phyloP scores from a whole-genome alignment of 64 coral and sea anemone genomes.

The Pocillopora verrucosa region DNA sequence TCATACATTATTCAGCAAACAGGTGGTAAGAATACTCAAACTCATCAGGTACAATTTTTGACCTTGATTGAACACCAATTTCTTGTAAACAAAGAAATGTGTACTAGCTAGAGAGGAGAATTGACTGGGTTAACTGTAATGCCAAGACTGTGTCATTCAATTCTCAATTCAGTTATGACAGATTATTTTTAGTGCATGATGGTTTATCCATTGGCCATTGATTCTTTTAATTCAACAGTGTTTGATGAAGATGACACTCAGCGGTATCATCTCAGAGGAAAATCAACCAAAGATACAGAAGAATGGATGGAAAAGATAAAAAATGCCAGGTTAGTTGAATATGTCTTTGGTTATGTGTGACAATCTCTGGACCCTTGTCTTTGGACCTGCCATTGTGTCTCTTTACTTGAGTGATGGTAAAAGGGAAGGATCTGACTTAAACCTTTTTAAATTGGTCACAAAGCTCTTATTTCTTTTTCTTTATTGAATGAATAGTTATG shows the following conservation, averaged over 20 bases:
- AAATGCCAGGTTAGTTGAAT: slow-evolving; percentile 81
- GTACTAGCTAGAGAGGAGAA: too few relatives aligned
- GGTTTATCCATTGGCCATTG: not conserved
- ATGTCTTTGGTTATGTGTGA: not conserved
- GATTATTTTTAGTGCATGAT: not conserved
- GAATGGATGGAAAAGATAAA: slow-evolving; percentile 93
- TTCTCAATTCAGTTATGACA: not conserved
- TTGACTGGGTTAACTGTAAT: too few relatives aligned
- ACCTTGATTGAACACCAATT: too few relatives aligned
- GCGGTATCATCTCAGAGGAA: slow-evolving; percentile 84
- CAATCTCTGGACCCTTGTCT: too few relatives aligned
- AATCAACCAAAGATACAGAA: slow-evolving; percentile 70
- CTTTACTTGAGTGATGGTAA: too few relatives aligned
- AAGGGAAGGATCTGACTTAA: too few relatives aligned
- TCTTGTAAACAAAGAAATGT: too few relatives aligned
- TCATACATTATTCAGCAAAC: too few relatives aligned
- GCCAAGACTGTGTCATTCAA: too few relatives aligned
- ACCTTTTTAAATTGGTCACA: not conserved
- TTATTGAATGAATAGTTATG: slow-evolving; percentile 59
- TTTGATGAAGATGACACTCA: slow-evolving; percentile 99
- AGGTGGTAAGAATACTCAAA: too few relatives aligned
- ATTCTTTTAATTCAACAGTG: slow-evolving; percentile 28
- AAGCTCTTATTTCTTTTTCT: not conserved
- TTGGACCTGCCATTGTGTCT: too few relatives aligned
- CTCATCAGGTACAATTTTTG: too few relatives aligned